Percentiles rank a stretch among this genome's conserved stretches.
These are phyloP conservation scores for Dryomyza anilis DNA, from an alignment of 2,888 invertebrate genomes.

Conservation along the genomic window DNA sequence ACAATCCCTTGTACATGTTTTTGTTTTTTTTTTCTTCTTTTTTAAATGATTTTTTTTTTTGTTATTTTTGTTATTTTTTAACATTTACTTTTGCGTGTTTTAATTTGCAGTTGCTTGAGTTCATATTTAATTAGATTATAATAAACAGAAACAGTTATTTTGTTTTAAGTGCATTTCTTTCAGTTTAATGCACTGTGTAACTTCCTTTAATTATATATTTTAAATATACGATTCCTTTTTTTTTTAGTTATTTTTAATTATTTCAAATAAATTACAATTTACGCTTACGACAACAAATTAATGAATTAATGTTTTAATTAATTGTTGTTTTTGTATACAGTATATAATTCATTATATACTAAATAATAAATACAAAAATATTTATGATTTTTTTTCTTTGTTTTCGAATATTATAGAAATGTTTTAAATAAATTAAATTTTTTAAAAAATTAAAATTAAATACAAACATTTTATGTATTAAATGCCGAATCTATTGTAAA, in stretches of 20 bases:
- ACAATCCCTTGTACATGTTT: constrained; percentile 20
- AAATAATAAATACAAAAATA: background rate
- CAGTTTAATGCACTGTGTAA: background rate
- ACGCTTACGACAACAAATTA: constrained; percentile 2
- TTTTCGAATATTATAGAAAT: too few species aligned
- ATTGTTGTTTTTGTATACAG: background rate
- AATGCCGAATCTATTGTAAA: too few species aligned
- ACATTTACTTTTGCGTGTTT: too few species aligned
- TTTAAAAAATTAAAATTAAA: too few species aligned
- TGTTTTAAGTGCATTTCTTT: background rate
- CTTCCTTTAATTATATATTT: background rate
- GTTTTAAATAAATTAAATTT: background rate
- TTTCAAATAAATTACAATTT: constrained; percentile 1
- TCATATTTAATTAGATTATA: background rate
- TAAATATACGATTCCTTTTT: background rate
- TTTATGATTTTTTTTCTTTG: background rate
- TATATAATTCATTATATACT: too few species aligned
- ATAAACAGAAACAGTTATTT: constrained; percentile 6
- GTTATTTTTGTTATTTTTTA: background rate
- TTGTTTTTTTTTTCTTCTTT: background rate
- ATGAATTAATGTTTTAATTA: background rate
- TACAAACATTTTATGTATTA: too few species aligned
- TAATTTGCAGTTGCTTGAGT: background rate
- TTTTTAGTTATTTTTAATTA: background rate
- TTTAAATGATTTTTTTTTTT: background rate